Evolutionary conservation across 30 jellyfish, hydroid and myxozoan species (phyloP).

Genomic region (Cassiopea xamachana): DNA sequence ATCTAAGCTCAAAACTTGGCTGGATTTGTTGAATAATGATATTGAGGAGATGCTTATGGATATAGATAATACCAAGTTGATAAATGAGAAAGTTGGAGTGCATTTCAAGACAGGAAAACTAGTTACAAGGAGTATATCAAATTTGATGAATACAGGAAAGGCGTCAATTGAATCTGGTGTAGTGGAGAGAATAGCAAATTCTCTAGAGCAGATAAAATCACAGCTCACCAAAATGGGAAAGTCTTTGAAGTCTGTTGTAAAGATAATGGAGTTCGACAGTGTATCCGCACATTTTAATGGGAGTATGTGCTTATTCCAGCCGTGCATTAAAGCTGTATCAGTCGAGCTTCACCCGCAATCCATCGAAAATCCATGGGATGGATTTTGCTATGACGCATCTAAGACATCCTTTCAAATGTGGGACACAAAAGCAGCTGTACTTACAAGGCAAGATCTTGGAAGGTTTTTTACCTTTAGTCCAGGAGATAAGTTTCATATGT

Average conservation of each 20-base stretch:
- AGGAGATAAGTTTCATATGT: slow-evolving; percentile 58
- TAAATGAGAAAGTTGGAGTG: slow-evolving; percentile 20
- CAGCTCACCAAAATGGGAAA: slow-evolving; percentile 56
- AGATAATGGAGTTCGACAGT: slow-evolving; percentile 43
- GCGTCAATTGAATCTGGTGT: slow-evolving; percentile 16
- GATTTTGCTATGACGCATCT: slow-evolving; percentile 79
- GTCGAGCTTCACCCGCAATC: slow-evolving; percentile 66
- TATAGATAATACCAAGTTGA: slow-evolving; percentile 46
- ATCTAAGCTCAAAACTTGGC: slow-evolving; percentile 48
- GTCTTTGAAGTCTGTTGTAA: slow-evolving; percentile 3
- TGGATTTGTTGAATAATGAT: slow-evolving; percentile 49
- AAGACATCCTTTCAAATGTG: slow-evolving; percentile 85
- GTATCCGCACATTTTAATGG: slow-evolving; percentile 75
- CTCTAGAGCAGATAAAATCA: slow-evolving; percentile 23
- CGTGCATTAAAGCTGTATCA: slow-evolving; percentile 65
- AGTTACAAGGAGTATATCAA: background rate
- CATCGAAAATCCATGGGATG: slow-evolving; percentile 67
- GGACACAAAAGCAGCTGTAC: slow-evolving; percentile 78
- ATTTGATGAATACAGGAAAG: background rate
- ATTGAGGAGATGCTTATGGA: slow-evolving; percentile 29
- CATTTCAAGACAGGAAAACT: slow-evolving; percentile 65
- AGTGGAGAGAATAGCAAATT: slow-evolving; percentile 29
- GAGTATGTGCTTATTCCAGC: slow-evolving; percentile 78
- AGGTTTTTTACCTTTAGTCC: slow-evolving; percentile 58
- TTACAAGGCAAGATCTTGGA: slow-evolving; percentile 41